Evolutionary conservation across 1,140 invertebrate species (phyloP).

Genomic region (Papilio xuthus): DNA sequence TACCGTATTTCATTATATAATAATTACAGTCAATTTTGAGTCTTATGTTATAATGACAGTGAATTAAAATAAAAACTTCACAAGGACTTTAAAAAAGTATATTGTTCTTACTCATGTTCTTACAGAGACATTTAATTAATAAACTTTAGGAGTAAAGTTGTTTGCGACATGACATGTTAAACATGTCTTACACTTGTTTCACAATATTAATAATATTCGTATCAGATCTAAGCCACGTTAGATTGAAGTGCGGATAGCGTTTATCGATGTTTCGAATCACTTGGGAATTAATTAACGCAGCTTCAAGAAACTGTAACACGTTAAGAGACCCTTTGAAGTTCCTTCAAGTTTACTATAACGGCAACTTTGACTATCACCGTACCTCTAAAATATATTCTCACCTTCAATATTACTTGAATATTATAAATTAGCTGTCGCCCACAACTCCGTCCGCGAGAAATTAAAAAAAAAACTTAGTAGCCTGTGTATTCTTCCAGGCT

Average conservation of each 20-base stretch:
- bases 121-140: slow-evolving; percentile 8
- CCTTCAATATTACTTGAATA: background rate
- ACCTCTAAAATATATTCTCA: background rate
- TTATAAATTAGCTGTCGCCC: background rate
- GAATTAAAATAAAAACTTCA: too few species aligned
- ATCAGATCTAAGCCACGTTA: slow-evolving; percentile 50
- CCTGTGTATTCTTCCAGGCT: too few species aligned
- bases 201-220: slow-evolving; percentile 53
- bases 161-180: slow-evolving; percentile 46
- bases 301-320: slow-evolving; percentile 61
- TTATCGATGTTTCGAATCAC: slow-evolving; percentile 66
- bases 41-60: too few species aligned
- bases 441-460: too few species aligned
- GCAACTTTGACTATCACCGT: slow-evolving; percentile 24
- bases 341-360: slow-evolving; percentile 34
- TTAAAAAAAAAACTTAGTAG: too few species aligned
- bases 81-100: background rate
- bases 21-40: too few species aligned
- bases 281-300: slow-evolving; percentile 62
- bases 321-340: slow-evolving; percentile 57
- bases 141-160: background rate
- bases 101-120: background rate
- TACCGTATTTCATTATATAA: too few species aligned
- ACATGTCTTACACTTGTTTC: slow-evolving; percentile 54
- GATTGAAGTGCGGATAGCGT: slow-evolving; percentile 62